A percentile compares a stretch with the other conserved stretches of the same genome.
Evolutionary conservation across 2,888 invertebrate genomes (phyloP).

Genomic region (Agrotis exclamationis): DNA sequence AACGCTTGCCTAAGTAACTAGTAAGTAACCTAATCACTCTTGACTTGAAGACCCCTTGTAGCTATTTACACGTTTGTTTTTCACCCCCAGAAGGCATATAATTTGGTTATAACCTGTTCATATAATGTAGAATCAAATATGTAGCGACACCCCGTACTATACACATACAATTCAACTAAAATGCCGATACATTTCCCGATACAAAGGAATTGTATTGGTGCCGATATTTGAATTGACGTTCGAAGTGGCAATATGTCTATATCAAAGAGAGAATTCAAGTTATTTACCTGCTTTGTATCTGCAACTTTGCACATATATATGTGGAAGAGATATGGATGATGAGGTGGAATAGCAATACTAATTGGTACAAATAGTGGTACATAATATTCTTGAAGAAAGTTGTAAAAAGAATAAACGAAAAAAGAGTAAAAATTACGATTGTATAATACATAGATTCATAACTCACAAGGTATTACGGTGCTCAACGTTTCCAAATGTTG

Average conservation of each 20-base stretch:
- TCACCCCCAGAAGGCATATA: no score
- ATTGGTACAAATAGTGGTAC: neutral
- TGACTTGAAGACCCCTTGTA: no score
- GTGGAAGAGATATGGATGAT: neutral
- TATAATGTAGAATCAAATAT: slow-evolving; percentile 19
- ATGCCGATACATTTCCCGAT: slow-evolving; percentile 42
- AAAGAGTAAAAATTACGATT: no score
- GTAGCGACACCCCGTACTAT: neutral
- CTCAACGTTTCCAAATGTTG: no score
- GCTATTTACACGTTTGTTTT: no score
- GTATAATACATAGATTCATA: no score
- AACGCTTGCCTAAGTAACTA: no score
- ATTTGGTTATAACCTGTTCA: no score
- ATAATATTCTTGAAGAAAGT: no score
- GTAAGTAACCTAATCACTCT: no score
- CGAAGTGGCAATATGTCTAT: slow-evolving; percentile 51
- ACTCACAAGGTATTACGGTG: no score
- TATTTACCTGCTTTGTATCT: slow-evolving; percentile 29
- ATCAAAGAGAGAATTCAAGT: slow-evolving; percentile 38
- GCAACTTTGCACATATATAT: slow-evolving; percentile 17
- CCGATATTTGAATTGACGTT: slow-evolving; percentile 50
- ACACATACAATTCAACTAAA: slow-evolving; percentile 35
- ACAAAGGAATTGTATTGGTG: slow-evolving; percentile 45
- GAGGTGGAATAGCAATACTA: neutral
- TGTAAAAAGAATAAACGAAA: no score